These are phyloP conservation scores for Trachops cirrhosus DNA, from an alignment of 2,797 vertebrate genomes.

Conservation along the genomic window DNA sequence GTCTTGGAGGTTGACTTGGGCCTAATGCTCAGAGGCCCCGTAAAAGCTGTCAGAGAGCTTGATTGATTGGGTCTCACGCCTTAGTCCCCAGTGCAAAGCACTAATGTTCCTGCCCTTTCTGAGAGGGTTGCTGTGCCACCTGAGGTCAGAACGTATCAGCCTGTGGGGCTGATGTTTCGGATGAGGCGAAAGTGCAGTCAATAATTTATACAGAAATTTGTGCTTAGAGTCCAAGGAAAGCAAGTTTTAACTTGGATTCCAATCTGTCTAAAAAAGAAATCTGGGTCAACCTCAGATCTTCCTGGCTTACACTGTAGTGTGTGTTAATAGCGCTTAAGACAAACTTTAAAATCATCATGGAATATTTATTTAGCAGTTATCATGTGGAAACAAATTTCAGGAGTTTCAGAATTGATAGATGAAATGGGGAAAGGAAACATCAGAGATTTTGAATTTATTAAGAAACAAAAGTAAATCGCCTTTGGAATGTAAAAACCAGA, in stretches of 20 bases:
- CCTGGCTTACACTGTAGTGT: background rate
- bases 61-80: constrained; percentile 81
- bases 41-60: constrained; percentile 82
- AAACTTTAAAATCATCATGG: background rate
- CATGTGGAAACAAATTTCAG: background rate
- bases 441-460: constrained; percentile 44
- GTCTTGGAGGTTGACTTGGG: constrained; percentile 79
- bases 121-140: constrained; percentile 83
- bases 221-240: constrained; percentile 70
- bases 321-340: background rate
- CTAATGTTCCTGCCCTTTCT: constrained; percentile 81
- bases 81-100: constrained; percentile 79
- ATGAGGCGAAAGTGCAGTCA: constrained; percentile 81
- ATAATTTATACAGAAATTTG: constrained; percentile 84
- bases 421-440: background rate
- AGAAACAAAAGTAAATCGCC: constrained; percentile 34
- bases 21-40: constrained; percentile 78
- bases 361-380: background rate
- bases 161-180: constrained; percentile 79
- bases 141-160: constrained; percentile 85
- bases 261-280: constrained; percentile 57
- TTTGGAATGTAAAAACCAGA: constrained; percentile 23
- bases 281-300: background rate
- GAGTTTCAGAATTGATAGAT: background rate
- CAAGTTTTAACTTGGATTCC: constrained; percentile 62